A percentile compares a stretch with the other conserved stretches of the same genome.
Evolutionary conservation across 2,113 vertebrate genomes (phyloP).

Genomic region (Corythaeola cristata): DNA sequence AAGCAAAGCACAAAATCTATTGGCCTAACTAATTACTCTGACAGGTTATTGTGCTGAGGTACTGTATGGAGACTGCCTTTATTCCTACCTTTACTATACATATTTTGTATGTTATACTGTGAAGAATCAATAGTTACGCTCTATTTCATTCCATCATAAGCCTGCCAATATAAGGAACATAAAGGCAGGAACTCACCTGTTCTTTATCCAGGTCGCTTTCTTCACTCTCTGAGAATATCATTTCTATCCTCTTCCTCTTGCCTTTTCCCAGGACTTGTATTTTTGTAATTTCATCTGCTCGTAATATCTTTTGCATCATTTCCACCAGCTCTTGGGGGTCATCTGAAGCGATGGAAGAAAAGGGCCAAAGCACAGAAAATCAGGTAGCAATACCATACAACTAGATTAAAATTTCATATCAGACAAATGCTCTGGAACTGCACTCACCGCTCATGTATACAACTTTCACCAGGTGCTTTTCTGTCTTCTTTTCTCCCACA

Average conservation of each 20-base stretch:
- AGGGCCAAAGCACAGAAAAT: constrained; percentile 14
- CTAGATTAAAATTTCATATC: background rate
- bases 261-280: constrained; percentile 72
- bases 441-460: constrained; percentile 45
- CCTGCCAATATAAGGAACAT: background rate
- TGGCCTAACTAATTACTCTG: background rate
- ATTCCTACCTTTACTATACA: background rate
- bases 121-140: background rate
- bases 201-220: constrained; percentile 67
- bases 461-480: constrained; percentile 46
- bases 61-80: background rate
- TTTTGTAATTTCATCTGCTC: constrained; percentile 67
- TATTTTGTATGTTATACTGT: background rate
- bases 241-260: constrained; percentile 77
- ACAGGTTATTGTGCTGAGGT: background rate
- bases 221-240: constrained; percentile 70
- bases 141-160: background rate
- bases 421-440: background rate
- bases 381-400: constrained; percentile 2
- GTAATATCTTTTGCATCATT: constrained; percentile 75
- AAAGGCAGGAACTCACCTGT: constrained; percentile 49
- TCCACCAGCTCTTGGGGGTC: constrained; percentile 59
- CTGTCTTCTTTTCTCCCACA: constrained; percentile 28
- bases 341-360: constrained; percentile 39
- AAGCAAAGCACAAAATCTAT: background rate